Evolutionary conservation across 2,888 invertebrate genomes (phyloP).

Genomic region (Osmoderma eremita): DNA sequence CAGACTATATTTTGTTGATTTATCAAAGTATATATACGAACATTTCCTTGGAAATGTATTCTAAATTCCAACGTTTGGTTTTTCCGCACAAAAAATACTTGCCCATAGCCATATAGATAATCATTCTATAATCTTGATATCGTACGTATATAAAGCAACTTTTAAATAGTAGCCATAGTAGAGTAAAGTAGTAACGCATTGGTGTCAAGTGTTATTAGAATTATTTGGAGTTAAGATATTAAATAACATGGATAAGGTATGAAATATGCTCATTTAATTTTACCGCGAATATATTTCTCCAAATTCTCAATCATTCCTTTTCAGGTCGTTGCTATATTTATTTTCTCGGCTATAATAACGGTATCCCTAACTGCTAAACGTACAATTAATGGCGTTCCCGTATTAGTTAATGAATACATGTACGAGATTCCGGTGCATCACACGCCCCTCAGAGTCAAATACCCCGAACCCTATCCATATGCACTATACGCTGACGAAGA

Average conservation of each 20-base stretch:
- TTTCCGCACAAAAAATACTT: slow-evolving; percentile 8
- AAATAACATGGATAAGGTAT: slow-evolving; percentile 22
- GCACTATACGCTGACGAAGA: neutral
- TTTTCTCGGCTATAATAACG: neutral
- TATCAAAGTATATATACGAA: too few relatives aligned
- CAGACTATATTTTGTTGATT: too few relatives aligned
- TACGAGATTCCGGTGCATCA: slow-evolving; percentile 17
- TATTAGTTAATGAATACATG: slow-evolving; percentile 19
- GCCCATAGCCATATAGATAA: slow-evolving; percentile 24
- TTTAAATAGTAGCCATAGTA: neutral
- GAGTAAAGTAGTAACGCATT: neutral
- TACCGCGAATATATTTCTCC: neutral
- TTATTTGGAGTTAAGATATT: neutral
- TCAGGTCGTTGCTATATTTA: neutral
- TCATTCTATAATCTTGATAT: neutral
- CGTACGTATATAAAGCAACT: slow-evolving; percentile 15
- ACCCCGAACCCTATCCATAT: neutral
- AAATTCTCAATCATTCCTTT: neutral
- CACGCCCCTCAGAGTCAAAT: slow-evolving; percentile 9
- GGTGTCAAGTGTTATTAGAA: neutral
- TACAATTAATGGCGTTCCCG: slow-evolving; percentile 3
- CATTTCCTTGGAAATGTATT: neutral
- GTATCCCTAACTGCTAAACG: neutral
- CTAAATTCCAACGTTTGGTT: slow-evolving; percentile 17
- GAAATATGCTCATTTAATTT: neutral